Conservation (phyloP, 1,140 invertebrate species). For the Pseudachorutes palmiensis region DNA sequence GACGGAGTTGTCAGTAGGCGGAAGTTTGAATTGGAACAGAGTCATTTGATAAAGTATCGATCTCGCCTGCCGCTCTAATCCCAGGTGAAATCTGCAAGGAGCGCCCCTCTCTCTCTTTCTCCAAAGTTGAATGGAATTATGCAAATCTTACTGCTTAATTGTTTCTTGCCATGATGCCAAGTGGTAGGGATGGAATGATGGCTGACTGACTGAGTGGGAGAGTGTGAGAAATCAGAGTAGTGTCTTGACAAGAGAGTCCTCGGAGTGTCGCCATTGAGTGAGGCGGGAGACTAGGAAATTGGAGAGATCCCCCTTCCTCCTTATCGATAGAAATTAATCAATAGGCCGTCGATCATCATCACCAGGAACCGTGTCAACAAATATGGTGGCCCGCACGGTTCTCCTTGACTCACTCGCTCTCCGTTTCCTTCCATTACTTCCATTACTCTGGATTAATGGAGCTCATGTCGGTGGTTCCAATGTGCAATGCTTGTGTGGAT, state of each 20-base stretch:
- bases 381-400: no score
- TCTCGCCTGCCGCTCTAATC: not conserved
- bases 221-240: no score
- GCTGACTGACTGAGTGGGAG: no score
- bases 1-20: no score
- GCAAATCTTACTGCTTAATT: slow-evolving; percentile 38
- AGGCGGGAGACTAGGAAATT: not conserved
- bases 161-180: slow-evolving; percentile 36
- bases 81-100: not conserved
- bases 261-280: no score
- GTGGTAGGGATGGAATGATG: not conserved
- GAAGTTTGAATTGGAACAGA: not conserved
- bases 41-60: slow-evolving; percentile 34
- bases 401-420: no score
- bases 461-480: no score
- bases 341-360: slow-evolving; percentile 26
- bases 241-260: no score
- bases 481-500: no score
- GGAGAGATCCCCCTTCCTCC: not conserved
- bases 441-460: no score
- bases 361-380: no score
- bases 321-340: slow-evolving; percentile 26
- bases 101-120: not conserved
- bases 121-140: slow-evolving; percentile 34
- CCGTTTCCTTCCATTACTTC: no score